phyloP scores from a whole-genome alignment of 2,113 vertebrate genomes.

The Petroica traversi region DNA sequence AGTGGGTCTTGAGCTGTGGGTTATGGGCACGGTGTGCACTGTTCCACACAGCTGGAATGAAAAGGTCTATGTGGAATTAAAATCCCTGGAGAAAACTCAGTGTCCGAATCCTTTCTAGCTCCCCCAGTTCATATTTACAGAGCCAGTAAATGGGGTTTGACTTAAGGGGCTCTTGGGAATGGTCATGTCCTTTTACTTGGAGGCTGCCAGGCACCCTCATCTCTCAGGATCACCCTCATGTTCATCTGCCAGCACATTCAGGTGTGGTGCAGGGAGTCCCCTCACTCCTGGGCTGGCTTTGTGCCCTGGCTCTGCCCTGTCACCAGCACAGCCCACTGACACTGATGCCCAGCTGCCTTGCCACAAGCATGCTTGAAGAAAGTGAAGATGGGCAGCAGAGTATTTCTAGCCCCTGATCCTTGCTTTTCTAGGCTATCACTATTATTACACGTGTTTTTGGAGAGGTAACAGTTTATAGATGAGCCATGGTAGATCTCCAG shows the following conservation, averaged over 20 bases:
- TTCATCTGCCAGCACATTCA: neutral
- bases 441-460: neutral
- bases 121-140: neutral
- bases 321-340: fast-evolving
- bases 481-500: neutral
- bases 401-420: neutral
- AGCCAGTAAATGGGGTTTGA: neutral
- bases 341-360: neutral
- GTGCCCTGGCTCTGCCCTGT: neutral
- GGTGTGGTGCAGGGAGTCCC: neutral
- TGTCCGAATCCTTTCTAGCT: neutral
- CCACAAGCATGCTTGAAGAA: fast-evolving
- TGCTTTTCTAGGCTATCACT: neutral
- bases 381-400: neutral
- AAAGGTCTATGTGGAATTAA: neutral
- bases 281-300: neutral
- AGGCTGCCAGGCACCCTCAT: neutral
- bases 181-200: neutral
- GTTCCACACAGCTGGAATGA: neutral
- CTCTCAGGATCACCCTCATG: too few species aligned
- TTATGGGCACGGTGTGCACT: neutral
- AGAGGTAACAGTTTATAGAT: neutral
- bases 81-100: neutral
- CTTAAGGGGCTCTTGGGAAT: neutral
- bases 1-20: neutral